These are phyloP conservation scores for Amphimedon queenslandica DNA, from an alignment of 37 sponge, comb jelly and placozoan genomes.

Conservation along the genomic window DNA sequence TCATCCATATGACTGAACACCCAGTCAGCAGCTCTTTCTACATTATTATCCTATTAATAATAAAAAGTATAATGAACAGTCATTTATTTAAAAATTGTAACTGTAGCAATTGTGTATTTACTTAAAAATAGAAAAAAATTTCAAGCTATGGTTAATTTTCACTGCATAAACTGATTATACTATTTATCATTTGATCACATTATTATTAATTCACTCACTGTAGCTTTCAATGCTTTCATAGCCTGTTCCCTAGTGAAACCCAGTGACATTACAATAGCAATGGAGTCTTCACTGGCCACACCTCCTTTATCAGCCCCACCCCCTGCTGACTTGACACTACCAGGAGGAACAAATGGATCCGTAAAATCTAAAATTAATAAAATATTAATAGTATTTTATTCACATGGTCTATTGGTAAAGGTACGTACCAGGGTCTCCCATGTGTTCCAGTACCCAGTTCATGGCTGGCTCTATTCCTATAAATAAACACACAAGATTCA, in stretches of 20 bases:
- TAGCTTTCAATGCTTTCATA: slow-evolving; percentile 54
- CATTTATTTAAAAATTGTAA: no score
- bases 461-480: slow-evolving; percentile 83
- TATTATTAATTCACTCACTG: slow-evolving; percentile 33
- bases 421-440: slow-evolving; percentile 89
- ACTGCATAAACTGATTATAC: no score
- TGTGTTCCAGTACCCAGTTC: slow-evolving; percentile 91
- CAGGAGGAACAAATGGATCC: slow-evolving; percentile 45
- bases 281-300: slow-evolving; percentile 41
- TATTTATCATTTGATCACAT: background rate
- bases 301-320: slow-evolving; percentile 1
- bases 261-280: slow-evolving; percentile 67
- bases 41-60: slow-evolving; percentile 68
- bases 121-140: no score
- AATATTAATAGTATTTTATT: no score
- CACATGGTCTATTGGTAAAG: no score
- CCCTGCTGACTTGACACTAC: no score
- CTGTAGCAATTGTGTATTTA: no score
- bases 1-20: slow-evolving; percentile 80
- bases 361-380: no score
- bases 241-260: slow-evolving; percentile 85
- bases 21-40: slow-evolving; percentile 94
- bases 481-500: background rate
- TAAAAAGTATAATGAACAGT: no score
- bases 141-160: no score